Conservation (phyloP, 2,797 vertebrate genomes). For the Diplodus puntazzo region DNA sequence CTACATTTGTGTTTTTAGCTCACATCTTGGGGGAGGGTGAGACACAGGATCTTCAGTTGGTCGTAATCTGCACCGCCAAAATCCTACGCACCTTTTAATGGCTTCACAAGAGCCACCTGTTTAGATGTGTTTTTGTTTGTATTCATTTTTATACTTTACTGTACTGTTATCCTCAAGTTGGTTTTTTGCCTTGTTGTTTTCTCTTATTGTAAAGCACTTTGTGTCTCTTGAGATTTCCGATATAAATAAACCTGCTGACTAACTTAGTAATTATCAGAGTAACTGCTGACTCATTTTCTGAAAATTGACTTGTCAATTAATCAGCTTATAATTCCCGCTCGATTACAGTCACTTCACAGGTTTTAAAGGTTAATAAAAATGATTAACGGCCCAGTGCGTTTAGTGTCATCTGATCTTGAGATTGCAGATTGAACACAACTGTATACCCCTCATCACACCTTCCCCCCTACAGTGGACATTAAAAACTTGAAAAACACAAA, state of each 20-base stretch:
- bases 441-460: too few species aligned
- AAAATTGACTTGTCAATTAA: background rate
- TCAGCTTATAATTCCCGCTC: background rate
- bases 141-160: background rate
- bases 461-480: too few species aligned
- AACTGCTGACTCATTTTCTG: background rate
- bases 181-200: background rate
- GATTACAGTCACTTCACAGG: background rate
- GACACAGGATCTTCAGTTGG: too few species aligned
- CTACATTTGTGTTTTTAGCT: too few species aligned
- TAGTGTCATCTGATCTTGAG: too few species aligned
- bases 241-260: constrained; percentile 17
- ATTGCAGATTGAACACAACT: too few species aligned
- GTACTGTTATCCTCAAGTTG: too few species aligned
- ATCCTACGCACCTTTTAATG: background rate
- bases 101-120: background rate
- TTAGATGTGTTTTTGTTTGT: background rate
- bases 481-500: too few species aligned
- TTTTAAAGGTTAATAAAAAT: background rate
- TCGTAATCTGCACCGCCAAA: too few species aligned
- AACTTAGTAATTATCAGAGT: background rate
- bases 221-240: background rate
- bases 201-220: background rate
- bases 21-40: too few species aligned
- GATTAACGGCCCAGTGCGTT: background rate